Evolutionary conservation across 1,140 invertebrate genomes (phyloP), one percentile per base, ranked within the genome.

Genomic region (Phenacoccus solenopsis): DNA sequence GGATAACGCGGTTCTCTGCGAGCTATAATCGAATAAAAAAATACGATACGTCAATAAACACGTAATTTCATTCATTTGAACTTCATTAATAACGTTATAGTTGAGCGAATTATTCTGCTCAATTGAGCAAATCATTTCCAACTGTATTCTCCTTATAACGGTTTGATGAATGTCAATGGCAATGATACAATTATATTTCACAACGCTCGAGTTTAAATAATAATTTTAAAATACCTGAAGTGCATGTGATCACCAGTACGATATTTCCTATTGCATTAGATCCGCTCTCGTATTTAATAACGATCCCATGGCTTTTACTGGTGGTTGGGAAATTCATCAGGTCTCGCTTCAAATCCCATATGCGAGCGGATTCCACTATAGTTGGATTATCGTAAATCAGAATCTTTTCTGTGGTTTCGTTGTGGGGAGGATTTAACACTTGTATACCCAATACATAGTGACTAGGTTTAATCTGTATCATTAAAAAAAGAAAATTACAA

Each of bases 401-500:
- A 35, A 96, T 87, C 72, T 83, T 82, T 80, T 96, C 93, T 0
- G 88, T 88, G 70, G 90, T 94, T 69, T 89, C 84, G 77, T 93
- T 92, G 70, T 90, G 87, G 69, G 94, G 90, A 1, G 92, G 91
- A 81, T 94, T 95, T 1, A 96, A 76, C 7, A 93, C 81, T 75
- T 93, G 90, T 28, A 93, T 84, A 22, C 90, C 90, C 27, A 93
- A 81, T 0, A 91, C 89, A 76, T 85, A 49, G 5, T 49, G 90
- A 70, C 69, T 74, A 20, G 59, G 25, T 64, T 64, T 64, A 5
- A 22, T 22, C 59, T 64, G 25, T 25, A 20, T 38, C 9, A n/a
- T 9, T 9, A 38, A 38, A 38, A 38, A n/a, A n/a, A n/a, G n/a
- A n/a, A n/a, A 70, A 71, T 21, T 27, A 59, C 21, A 28, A 10